Evolutionary conservation across 2,113 vertebrate genomes (phyloP).

Genomic region (Corydoras sp.): DNA sequence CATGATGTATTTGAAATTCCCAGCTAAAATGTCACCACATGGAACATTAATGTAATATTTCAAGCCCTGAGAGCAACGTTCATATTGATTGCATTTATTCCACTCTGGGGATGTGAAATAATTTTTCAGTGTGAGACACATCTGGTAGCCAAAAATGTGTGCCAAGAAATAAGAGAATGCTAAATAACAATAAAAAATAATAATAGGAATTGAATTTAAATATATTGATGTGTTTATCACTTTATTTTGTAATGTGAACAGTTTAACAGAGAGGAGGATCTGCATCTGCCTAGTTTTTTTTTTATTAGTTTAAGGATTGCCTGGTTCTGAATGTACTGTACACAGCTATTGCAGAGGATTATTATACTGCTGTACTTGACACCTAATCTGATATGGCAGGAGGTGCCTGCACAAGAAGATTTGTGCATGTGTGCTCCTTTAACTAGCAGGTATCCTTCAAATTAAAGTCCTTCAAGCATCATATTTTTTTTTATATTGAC

Average conservation of each 20-base stretch:
- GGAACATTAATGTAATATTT: conserved; percentile 99
- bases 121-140: conserved; percentile 99
- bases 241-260: conserved; percentile 64
- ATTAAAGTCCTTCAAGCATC: too few relatives aligned
- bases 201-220: conserved; percentile 76
- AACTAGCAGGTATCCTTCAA: too few relatives aligned
- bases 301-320: too few relatives aligned
- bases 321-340: too few relatives aligned
- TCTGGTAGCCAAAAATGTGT: conserved; percentile 99
- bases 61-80: conserved; percentile 99
- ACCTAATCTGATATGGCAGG: too few relatives aligned
- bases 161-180: conserved; percentile 91
- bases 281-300: conserved; percentile 51
- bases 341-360: too few relatives aligned
- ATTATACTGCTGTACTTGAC: too few relatives aligned
- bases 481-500: too few relatives aligned
- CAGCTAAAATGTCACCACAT: conserved; percentile 99
- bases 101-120: conserved; percentile 99
- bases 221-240: conserved; percentile 59
- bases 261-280: conserved; percentile 61
- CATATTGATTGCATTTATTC: conserved; percentile 99
- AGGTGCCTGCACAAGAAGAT: too few relatives aligned
- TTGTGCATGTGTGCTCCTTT: too few relatives aligned
- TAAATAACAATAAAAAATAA: conserved; percentile 87
- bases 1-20: conserved; percentile 99